Conservation (phyloP, 2,888 invertebrate species). For the Xestia rhomboidea region DNA sequence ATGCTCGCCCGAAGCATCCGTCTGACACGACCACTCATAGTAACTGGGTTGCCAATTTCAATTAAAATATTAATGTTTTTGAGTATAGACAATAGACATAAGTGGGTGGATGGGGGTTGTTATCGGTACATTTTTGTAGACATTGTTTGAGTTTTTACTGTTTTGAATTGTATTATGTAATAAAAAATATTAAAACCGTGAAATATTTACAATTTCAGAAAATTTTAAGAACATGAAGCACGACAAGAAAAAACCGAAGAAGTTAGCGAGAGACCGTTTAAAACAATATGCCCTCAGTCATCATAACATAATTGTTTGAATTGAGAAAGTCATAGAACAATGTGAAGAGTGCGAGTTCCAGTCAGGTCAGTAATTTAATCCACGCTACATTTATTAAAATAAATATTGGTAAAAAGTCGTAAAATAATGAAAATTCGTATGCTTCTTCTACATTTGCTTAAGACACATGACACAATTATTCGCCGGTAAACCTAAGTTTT, state of each 20-base stretch:
- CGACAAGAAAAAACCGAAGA: not conserved
- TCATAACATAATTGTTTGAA: not conserved
- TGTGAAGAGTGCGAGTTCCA: not conserved
- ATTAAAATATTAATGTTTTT: conserved; percentile 63
- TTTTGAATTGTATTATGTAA: not conserved
- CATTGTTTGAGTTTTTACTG: conserved; percentile 4
- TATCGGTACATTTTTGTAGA: conserved; percentile 8
- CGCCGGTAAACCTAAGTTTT: not conserved
- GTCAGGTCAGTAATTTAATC: not conserved
- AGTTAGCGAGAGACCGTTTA: too few species aligned
- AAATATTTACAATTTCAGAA: not conserved
- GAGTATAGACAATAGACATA: conserved; percentile 65
- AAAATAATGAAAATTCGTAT: not conserved
- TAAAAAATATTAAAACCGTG: not conserved
- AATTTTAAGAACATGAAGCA: not conserved
- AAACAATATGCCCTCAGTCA: too few species aligned
- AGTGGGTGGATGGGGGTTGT: conserved; percentile 61
- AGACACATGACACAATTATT: not conserved
- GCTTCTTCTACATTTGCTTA: not conserved
- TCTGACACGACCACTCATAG: conserved; percentile 88
- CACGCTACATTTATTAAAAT: not conserved
- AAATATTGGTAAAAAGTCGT: not conserved
- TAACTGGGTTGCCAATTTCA: conserved; percentile 83
- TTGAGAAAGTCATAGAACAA: not conserved
- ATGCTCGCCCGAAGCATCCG: conserved; percentile 86